Percentiles rank a stretch among this genome's conserved stretches.
These are phyloP conservation scores for Himalopsyche phryganea DNA, from an alignment of 1,140 invertebrate genomes.

Conservation along the genomic window DNA sequence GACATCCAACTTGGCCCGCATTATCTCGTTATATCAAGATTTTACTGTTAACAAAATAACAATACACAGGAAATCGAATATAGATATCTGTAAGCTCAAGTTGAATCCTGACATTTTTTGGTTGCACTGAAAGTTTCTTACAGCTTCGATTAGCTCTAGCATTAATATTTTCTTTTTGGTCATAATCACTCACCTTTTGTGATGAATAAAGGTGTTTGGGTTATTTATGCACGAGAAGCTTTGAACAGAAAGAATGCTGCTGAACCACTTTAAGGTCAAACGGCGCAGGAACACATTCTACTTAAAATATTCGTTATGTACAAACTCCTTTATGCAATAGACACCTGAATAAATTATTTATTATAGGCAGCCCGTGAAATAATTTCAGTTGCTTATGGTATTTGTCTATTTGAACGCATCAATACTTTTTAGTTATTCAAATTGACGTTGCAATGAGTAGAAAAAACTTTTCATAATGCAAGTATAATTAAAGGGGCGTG, in stretches of 20 bases:
- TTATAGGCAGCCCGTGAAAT: no score
- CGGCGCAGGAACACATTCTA: slow-evolving; percentile 1
- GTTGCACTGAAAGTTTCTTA: no score
- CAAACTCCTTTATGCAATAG: slow-evolving; percentile 4
- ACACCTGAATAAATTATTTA: background rate
- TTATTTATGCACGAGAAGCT: slow-evolving; percentile 6
- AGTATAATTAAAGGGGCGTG: no score
- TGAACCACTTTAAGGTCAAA: slow-evolving; percentile 22
- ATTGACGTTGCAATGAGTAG: background rate
- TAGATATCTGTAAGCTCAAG: no score
- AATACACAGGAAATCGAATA: no score
- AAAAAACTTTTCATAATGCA: background rate
- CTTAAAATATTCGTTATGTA: background rate
- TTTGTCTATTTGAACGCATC: background rate
- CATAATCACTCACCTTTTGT: no score
- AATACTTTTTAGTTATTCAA: background rate
- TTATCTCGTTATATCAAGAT: no score
- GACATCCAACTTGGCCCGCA: no score
- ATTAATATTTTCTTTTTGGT: no score
- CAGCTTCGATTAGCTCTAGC: no score
- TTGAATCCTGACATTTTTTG: no score
- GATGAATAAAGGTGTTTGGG: background rate
- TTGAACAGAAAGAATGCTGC: slow-evolving; percentile 17
- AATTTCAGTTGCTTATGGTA: background rate
- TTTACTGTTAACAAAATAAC: no score